Percentiles rank a stretch among this genome's conserved stretches.
Conservation (phyloP, 2,888 invertebrate genomes). For the Zele albiditarsus region DNA sequence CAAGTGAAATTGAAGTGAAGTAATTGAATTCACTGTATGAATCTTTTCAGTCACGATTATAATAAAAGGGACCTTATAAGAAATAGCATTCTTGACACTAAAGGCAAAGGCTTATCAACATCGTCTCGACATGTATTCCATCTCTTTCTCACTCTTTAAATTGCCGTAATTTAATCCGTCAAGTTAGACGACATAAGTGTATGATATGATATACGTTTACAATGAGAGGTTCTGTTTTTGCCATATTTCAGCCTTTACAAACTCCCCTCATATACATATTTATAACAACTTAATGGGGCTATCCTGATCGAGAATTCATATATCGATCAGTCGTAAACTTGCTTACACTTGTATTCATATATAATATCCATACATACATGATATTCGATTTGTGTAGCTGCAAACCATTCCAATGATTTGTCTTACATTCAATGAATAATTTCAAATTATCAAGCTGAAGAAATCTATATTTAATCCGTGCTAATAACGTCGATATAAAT, state of each 20-base stretch:
- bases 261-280: constrained; percentile 29
- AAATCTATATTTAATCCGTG: constrained; percentile 14
- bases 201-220: neutral
- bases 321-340: constrained; percentile 39
- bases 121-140: neutral
- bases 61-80: constrained; percentile 1
- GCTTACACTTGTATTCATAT: constrained; percentile 23
- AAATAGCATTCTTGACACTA: constrained; percentile 18
- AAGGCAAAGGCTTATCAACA: constrained; percentile 11
- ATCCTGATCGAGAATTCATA: constrained; percentile 29
- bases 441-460: constrained; percentile 7
- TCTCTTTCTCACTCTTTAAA: constrained; percentile 18
- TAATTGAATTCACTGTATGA: constrained; percentile 23
- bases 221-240: constrained; percentile 9
- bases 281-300: constrained; percentile 30
- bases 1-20: neutral
- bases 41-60: neutral
- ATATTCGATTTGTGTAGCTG: constrained; percentile 38
- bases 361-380: constrained; percentile 11
- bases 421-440: constrained; percentile 26
- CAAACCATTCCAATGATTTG: constrained; percentile 30
- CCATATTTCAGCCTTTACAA: neutral
- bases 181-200: constrained; percentile 8
- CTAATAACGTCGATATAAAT: constrained; percentile 4
- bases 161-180: constrained; percentile 18